Base-by-base conservation (phyloP, 2,888 invertebrate genomes). In the Eulithis prunata region DNA sequence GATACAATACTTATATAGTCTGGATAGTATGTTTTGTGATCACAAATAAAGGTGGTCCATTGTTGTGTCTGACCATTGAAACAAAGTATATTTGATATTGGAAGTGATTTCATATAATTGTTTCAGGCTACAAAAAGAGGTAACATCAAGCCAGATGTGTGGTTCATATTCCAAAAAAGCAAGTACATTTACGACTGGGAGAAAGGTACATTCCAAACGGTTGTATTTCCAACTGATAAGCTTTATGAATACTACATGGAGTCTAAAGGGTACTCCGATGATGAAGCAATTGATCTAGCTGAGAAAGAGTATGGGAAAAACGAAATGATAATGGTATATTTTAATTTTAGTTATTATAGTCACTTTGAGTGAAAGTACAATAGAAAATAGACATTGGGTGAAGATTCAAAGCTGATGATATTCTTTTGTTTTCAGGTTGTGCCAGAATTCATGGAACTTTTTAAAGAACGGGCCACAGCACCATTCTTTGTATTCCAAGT, bases 401-500 rank as follows among this genome's bases (percentile, higher is more conserved):
- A 32, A 5, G 6, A 32, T 32, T 32, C 32, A 32, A 10, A 41
- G 10, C 41, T 41, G 8, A 41, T 41, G 0, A 8, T 41, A 41
- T 10, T 71, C 66, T 73, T 70, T n/a, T 76, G 55, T 55, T 90
- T 90, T 58, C 80, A 93, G 93, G 96, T 98, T 66, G 97, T 99
- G 14, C 99, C 99, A 0, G 98, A 98, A 86, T 99, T 99, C 83
- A 95, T 96, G 94, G 99, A 99, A 88, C 93, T 99, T 14, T 99
- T 99, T 85, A 97, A 96, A 78, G 99, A 99, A 90, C 94, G 99
- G 77, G 99, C 99, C 0, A 99, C 99, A 0, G 99, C 99, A 0
- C 99, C 99, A 2, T 99, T 99, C 90, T 99, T 99, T 89, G 99
- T 99, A 5, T 99, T 99, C 89, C 99, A 99, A 96, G 98, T 99